Conservation (phyloP, 2,113 vertebrate genomes). For the Ondatra zibethicus region DNA sequence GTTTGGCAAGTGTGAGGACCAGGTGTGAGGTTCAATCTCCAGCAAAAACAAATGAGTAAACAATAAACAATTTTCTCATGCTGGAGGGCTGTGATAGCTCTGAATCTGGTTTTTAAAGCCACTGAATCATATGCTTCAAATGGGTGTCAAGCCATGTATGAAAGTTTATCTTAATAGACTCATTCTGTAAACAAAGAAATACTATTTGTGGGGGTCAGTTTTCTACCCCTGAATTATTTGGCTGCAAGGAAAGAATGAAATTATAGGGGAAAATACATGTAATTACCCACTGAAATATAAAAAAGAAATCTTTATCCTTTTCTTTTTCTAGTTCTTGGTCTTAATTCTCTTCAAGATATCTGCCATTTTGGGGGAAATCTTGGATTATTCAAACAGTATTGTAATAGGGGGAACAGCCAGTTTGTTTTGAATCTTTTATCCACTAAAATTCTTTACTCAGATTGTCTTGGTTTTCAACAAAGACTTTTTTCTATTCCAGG, state of each 20-base stretch:
- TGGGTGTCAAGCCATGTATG: not conserved
- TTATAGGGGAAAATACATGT: not conserved
- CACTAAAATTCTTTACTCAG: not conserved
- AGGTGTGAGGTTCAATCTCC: not conserved
- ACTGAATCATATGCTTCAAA: not conserved
- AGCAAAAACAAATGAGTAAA: not conserved
- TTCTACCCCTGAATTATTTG: constrained; percentile 9
- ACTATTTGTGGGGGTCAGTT: not conserved
- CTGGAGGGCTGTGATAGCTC: not conserved
- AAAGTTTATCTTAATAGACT: constrained; percentile 36
- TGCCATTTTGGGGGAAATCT: not conserved
- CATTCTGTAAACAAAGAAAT: not conserved
- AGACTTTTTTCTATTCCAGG: not conserved
- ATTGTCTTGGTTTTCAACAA: not conserved
- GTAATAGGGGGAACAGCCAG: not conserved
- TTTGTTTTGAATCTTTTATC: not conserved
- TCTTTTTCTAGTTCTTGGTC: not conserved
- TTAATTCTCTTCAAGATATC: not conserved
- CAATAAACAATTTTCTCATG: not conserved
- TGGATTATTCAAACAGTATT: constrained; percentile 6
- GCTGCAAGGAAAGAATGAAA: constrained; percentile 15
- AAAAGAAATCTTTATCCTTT: not conserved
- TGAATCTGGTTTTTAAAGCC: not conserved
- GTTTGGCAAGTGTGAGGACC: too few species aligned
- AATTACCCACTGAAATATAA: not conserved